These are phyloP conservation scores for Macrochelys suwanniensis DNA, from an alignment of 2,797 vertebrate genomes.

Conservation along the genomic window DNA sequence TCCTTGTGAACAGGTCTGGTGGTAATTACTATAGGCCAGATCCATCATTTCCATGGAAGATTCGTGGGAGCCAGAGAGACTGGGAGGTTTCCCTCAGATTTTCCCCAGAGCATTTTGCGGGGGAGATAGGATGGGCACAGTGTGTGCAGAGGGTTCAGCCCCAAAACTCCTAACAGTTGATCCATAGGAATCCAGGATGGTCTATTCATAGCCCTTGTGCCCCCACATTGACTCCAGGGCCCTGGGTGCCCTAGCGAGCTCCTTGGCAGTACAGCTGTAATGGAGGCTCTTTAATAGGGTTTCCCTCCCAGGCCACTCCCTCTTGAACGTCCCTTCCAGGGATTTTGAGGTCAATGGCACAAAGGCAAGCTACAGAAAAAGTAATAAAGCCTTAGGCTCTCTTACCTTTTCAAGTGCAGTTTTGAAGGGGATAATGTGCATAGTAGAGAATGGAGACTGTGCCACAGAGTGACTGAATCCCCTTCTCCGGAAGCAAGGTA, in stretches of 20 bases:
- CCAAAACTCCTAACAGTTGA: not conserved
- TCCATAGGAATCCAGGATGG: not conserved
- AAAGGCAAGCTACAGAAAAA: not conserved
- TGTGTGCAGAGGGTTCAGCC: not conserved
- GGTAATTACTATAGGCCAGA: not conserved
- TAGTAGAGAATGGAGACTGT: not conserved
- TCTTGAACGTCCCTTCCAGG: not conserved
- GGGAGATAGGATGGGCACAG: not conserved
- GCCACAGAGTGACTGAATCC: not conserved
- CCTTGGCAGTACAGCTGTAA: not conserved
- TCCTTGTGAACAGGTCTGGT: not conserved
- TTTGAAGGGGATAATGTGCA: accelerated
- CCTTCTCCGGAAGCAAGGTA: not conserved
- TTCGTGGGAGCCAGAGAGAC: not conserved
- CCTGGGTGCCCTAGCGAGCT: not conserved
- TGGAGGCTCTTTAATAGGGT: not conserved
- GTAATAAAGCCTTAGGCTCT: not conserved
- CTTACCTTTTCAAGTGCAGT: not conserved
- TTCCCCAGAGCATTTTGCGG: not conserved
- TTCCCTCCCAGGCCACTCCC: not conserved
- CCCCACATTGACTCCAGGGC: not conserved
- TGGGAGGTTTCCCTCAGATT: not conserved
- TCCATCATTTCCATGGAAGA: not conserved
- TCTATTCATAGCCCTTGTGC: not conserved
- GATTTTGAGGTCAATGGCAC: not conserved